Base-by-base conservation (phyloP, 2,888 invertebrate genomes). In the Diplolepis rosae region DNA sequence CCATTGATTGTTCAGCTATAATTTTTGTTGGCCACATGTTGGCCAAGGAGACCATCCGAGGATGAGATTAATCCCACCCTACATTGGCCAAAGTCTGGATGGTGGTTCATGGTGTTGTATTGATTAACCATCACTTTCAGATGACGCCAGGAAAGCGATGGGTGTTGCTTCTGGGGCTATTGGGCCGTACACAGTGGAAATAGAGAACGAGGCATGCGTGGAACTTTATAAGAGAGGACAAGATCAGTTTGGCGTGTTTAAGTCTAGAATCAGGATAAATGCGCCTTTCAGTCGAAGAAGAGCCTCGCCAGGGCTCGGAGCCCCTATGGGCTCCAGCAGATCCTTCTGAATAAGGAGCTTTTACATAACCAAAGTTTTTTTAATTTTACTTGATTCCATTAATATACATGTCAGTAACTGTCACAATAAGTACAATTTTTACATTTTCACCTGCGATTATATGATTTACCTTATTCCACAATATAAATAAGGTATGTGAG, bases 111-210 rank as follows among this genome's bases (percentile, higher is more conserved):
- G 15, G 35, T 39, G 50, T 35, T 70, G 83, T 88, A 88, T 88
- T 88, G 88, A 88, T 88, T 88, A 87, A 81, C 86, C 86, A 88
- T 88, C 86, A 84, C 77, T 85, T 85, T 85, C 87, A 85, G 86
- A 85, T 85, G 85, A 84, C 83, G 86, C 83, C 79, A 77, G 77
- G 69, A 71, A 66, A 65, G 50, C 32, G 74, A 80, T 82, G 83
- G 83, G 80, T 82, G 84, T 82, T 80, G 77, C 81, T 82, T 77
- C 68, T 75, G 68, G 73, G 66, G 69, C 50, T 80, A 75, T 75
- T 80, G 79, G 82, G 82, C 77, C 50, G 78, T 76, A 80, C 79
- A 70, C 78, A 74, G 72, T 72, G 56, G 73, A 72, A 71, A 67
- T 42, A 72, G 70, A 70, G 68, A 54, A 50, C 51, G 56, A 61